Evolutionary conservation across 2,797 vertebrate species (phyloP).

Genomic region (Australoheros facetus): DNA sequence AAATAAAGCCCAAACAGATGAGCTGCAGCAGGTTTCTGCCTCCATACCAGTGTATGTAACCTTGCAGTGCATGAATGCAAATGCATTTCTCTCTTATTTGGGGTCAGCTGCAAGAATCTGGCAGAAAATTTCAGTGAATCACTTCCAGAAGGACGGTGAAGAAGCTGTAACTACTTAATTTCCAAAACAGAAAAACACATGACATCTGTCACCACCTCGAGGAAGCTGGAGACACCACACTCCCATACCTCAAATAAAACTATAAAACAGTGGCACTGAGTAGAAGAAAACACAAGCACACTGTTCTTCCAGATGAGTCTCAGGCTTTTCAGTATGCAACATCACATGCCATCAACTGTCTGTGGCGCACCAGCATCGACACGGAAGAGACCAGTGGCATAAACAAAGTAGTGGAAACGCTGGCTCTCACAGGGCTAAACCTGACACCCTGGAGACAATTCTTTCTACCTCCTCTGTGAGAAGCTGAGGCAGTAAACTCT

Average conservation of each 20-base stretch:
- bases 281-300: not conserved
- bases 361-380: not conserved
- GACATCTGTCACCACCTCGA: not conserved
- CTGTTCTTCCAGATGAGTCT: not conserved
- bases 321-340: not conserved
- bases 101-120: not conserved
- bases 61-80: not conserved
- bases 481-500: slow-evolving; percentile 4
- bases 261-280: not conserved
- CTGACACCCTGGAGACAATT: slow-evolving; percentile 25
- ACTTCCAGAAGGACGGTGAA: not conserved
- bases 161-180: slow-evolving; percentile 2
- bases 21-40: not conserved
- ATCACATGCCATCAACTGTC: not conserved
- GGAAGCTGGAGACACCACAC: not conserved
- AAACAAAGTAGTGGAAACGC: slow-evolving; percentile 14
- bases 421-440: slow-evolving; percentile 18
- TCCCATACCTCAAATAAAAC: not conserved
- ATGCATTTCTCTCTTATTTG: not conserved
- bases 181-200: not conserved
- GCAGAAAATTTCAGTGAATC: not conserved
- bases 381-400: not conserved
- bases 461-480: slow-evolving; percentile 13
- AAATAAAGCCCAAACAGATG: not conserved
- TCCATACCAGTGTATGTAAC: not conserved